These are phyloP conservation scores for Taeniopygia guttata DNA, from an alignment of 2,797 vertebrate genomes.

Conservation along the genomic window DNA sequence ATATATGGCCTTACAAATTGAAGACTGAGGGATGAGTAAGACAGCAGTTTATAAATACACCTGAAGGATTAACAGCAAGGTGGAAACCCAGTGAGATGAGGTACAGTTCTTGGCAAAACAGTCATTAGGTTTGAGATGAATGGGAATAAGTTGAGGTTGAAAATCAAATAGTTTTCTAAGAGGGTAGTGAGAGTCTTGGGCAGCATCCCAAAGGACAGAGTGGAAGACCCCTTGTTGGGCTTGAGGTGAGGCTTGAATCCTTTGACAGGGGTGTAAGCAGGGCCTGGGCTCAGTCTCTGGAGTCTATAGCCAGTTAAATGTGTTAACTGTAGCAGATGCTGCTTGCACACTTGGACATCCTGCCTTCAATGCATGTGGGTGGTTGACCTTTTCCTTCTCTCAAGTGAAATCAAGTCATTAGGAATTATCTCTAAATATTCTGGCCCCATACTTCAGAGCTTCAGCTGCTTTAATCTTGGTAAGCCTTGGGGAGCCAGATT, in stretches of 20 bases:
- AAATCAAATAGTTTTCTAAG: neutral
- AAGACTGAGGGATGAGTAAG: neutral
- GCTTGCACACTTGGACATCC: neutral
- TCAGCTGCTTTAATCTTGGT: neutral
- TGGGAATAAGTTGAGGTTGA: neutral
- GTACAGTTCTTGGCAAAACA: neutral
- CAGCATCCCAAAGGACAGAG: neutral
- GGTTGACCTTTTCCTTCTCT: conserved; percentile 42
- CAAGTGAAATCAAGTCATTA: conserved; percentile 22
- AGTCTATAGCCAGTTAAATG: neutral
- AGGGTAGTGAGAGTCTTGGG: neutral
- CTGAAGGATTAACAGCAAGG: neutral
- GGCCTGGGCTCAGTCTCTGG: neutral
- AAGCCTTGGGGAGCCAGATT: neutral
- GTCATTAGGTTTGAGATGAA: neutral
- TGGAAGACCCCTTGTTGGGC: neutral
- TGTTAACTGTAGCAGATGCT: neutral
- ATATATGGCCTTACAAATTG: neutral
- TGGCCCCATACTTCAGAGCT: neutral
- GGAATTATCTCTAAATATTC: neutral
- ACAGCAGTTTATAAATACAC: neutral
- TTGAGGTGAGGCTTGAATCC: neutral
- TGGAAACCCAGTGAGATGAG: neutral
- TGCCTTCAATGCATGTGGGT: fast-evolving
- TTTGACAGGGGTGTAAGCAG: neutral